Conservation (phyloP, 2,888 invertebrate genomes). For the Heteromurus nitidus region DNA sequence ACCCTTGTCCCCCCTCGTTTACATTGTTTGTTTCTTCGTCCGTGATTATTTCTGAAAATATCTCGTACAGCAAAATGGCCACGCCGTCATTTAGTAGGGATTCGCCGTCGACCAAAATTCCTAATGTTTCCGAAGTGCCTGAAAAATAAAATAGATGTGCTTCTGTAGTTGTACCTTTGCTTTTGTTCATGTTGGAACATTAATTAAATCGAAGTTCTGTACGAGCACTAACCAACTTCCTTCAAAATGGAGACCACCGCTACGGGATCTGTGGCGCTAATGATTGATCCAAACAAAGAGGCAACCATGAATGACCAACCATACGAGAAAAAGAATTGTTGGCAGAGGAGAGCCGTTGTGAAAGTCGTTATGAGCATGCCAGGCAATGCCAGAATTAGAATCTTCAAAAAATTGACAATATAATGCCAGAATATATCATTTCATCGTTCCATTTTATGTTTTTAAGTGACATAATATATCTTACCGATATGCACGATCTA, state of each 20-base stretch:
- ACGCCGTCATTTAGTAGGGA: conserved; percentile 77
- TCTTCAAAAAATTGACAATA: conserved; percentile 50
- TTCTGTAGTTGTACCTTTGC: neutral
- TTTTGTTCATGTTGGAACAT: neutral
- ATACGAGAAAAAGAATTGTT: conserved; percentile 72
- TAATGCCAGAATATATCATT: neutral
- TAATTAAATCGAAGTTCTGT: neutral
- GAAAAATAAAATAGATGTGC: neutral
- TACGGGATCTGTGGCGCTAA: conserved; percentile 77
- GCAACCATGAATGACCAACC: conserved; percentile 75
- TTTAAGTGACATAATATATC: neutral
- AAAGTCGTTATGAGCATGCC: conserved; percentile 70
- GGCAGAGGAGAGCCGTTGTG: conserved; percentile 68
- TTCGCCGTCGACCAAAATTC: conserved; percentile 77
- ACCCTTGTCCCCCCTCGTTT: neutral
- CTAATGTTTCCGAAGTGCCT: conserved; percentile 75
- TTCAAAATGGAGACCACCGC: conserved; percentile 77
- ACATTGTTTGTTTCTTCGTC: neutral
- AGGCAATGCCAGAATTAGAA: conserved; percentile 57
- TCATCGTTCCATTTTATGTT: neutral
- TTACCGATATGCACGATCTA: neutral
- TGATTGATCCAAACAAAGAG: conserved; percentile 76
- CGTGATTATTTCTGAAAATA: conserved; percentile 58
- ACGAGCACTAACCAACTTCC: conserved; percentile 74
- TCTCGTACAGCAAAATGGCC: conserved; percentile 65